phyloP scores from a whole-genome alignment of 1,140 invertebrate species.

The Grapholita molesta region DNA sequence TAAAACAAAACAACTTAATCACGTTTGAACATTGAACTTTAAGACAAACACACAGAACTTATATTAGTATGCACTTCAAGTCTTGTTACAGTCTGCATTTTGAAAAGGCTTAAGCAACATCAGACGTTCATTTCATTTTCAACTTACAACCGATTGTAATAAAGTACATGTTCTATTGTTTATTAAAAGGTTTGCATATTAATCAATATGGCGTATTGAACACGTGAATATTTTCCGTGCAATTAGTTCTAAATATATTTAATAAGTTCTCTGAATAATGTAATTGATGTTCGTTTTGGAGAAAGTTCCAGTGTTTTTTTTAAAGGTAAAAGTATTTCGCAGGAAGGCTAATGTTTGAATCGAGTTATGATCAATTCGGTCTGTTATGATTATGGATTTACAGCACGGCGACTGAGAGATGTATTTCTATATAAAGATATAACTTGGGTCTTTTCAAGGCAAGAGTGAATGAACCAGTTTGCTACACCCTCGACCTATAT shows the following conservation, averaged over 20 bases:
- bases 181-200: neutral
- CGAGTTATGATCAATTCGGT: neutral
- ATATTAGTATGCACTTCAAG: neutral
- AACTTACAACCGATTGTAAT: neutral
- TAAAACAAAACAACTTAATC: neutral
- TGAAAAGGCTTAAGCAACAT: neutral
- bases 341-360: neutral
- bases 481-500: too few species aligned
- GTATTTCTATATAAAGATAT: too few species aligned
- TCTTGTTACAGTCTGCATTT: neutral
- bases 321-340: neutral
- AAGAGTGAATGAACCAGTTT: too few species aligned
- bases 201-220: neutral
- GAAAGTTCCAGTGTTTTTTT: neutral
- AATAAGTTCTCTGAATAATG: neutral
- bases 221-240: neutral
- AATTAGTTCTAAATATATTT: conserved; percentile 1
- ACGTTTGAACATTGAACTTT: neutral
- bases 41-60: neutral
- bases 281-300: neutral
- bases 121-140: neutral
- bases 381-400: too few species aligned
- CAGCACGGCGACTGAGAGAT: too few species aligned
- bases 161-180: neutral
- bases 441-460: too few species aligned